These are phyloP conservation scores for Calliphora vomitoria DNA, from an alignment of 2,888 invertebrate genomes.

Conservation along the genomic window DNA sequence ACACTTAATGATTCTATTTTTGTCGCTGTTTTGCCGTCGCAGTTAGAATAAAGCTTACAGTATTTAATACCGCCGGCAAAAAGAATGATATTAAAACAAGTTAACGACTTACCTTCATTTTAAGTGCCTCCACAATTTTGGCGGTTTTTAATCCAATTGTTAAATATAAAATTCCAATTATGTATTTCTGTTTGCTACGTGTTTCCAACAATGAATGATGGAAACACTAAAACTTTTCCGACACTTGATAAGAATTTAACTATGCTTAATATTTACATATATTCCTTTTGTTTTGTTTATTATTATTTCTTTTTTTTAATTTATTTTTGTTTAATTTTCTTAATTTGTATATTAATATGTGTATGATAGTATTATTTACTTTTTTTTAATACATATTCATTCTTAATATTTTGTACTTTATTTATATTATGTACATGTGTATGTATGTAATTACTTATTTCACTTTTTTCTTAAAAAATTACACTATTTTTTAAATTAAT, in stretches of 20 bases:
- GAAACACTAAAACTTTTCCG: not conserved
- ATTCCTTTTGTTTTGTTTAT: constrained; percentile 6
- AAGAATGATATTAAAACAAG: not conserved
- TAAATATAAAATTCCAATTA: constrained; percentile 39
- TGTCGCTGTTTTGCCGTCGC: not conserved
- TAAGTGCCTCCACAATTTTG: constrained; percentile 85
- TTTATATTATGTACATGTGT: not conserved
- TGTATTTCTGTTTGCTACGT: not conserved
- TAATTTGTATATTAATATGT: not conserved
- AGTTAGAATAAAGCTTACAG: not conserved
- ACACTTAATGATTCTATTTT: too few species aligned
- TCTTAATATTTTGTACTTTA: constrained; percentile 20
- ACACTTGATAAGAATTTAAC: constrained; percentile 24
- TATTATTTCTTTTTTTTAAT: not conserved
- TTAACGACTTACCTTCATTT: constrained; percentile 82
- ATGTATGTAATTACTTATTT: not conserved
- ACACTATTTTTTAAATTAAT: not conserved
- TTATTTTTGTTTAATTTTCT: not conserved
- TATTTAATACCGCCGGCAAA: constrained; percentile 57
- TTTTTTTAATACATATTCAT: constrained; percentile 12
- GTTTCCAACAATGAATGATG: constrained; percentile 30
- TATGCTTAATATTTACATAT: not conserved
- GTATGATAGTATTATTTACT: constrained; percentile 7
- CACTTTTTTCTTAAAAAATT: not conserved
- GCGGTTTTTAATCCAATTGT: constrained; percentile 79